Evolutionary conservation across 2,113 vertebrate genomes (phyloP).

Genomic region (Lichenostomus cassidix): DNA sequence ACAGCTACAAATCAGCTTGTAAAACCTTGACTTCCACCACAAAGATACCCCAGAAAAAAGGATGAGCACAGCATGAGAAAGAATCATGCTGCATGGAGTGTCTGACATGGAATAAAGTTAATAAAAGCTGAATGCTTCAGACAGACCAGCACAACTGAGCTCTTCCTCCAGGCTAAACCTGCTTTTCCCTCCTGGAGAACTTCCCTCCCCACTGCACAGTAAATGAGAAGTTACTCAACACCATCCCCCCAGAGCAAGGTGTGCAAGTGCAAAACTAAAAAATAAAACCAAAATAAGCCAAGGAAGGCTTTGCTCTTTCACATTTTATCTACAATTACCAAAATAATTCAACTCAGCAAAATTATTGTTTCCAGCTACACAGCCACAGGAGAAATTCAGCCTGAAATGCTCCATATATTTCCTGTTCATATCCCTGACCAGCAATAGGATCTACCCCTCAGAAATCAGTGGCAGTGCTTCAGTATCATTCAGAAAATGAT

Average conservation of each 20-base stretch:
- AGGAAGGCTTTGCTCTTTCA: background rate
- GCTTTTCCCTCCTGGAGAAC: background rate
- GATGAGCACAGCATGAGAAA: slow-evolving; percentile 79
- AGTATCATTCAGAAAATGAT: background rate
- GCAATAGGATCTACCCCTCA: background rate
- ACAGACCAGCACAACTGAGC: background rate
- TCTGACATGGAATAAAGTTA: background rate
- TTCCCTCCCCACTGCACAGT: background rate
- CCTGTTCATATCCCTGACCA: background rate
- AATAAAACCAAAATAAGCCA: background rate
- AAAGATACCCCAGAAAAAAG: background rate
- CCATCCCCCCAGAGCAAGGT: background rate
- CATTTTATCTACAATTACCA: background rate
- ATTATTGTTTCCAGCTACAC: background rate
- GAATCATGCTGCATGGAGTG: slow-evolving; percentile 72
- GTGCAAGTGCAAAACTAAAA: background rate
- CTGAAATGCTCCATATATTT: background rate
- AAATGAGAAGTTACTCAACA: background rate
- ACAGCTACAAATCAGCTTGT: slow-evolving; percentile 10
- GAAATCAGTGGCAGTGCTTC: background rate
- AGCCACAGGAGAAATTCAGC: background rate
- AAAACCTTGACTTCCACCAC: slow-evolving; percentile 5
- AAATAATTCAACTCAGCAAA: background rate
- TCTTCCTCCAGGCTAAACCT: background rate
- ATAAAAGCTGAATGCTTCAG: background rate